phyloP scores from a whole-genome alignment of 2,888 invertebrate genomes.

The Hydropsyche betteni region DNA sequence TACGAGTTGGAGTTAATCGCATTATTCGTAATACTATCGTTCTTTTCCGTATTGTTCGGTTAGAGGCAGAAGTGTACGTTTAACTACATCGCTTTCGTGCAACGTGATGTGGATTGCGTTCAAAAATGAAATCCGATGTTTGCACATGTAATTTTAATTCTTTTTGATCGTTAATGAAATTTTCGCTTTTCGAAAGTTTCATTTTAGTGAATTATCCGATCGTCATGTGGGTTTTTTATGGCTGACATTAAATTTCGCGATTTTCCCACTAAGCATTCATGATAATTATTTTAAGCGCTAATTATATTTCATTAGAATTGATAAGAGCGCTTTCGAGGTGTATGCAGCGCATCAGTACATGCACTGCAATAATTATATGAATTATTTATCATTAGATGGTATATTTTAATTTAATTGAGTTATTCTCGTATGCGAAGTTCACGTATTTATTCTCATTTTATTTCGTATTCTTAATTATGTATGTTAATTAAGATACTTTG shows the following conservation, averaged over 20 bases:
- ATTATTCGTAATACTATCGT: slow-evolving; percentile 20
- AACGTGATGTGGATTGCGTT: not conserved
- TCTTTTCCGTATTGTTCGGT: not conserved
- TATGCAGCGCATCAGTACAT: not conserved
- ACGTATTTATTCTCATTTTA: no score
- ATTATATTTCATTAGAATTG: not conserved
- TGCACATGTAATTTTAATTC: no score
- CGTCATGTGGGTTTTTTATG: no score
- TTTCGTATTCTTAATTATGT: no score
- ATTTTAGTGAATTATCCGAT: no score
- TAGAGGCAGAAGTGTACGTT: not conserved
- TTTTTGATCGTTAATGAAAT: no score
- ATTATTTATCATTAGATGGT: not conserved
- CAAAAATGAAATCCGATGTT: no score
- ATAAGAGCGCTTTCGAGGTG: slow-evolving; percentile 4
- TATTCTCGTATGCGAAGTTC: not conserved
- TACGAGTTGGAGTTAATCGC: slow-evolving; percentile 21
- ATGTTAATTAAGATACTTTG: no score
- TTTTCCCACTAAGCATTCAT: no score
- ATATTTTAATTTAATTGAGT: slow-evolving; percentile 7
- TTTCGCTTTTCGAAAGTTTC: no score
- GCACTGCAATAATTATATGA: not conserved
- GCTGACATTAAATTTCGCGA: no score
- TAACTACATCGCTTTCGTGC: not conserved
- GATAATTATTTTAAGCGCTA: no score